Conservation (phyloP, 23 tunicate genomes). For the Botrylloides violaceus region DNA sequence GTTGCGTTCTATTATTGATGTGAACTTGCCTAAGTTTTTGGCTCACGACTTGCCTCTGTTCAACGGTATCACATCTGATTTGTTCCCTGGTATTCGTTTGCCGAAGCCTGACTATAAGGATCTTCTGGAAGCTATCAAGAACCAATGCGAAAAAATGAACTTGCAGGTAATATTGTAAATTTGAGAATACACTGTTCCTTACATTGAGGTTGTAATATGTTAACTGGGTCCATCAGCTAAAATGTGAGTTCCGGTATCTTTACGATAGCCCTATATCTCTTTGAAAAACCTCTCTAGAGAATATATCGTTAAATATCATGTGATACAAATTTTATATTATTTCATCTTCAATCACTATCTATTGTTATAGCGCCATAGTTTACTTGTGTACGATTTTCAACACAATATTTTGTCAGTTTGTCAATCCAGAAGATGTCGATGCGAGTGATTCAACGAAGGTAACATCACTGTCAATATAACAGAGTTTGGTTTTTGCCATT, state of each 20-base stretch:
- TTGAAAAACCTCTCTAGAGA: no score
- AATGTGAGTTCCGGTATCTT: no score
- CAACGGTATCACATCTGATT: conserved; percentile 96
- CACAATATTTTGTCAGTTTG: conserved; percentile 2
- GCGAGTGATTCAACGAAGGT: neutral
- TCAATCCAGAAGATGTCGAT: conserved; percentile 17
- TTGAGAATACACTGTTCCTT: no score
- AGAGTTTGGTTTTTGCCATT: neutral
- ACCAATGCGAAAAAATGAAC: conserved; percentile 88
- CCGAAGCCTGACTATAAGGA: conserved; percentile 90
- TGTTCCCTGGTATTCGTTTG: conserved; percentile 88
- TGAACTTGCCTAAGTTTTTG: conserved; percentile 92
- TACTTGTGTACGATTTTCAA: neutral
- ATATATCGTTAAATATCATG: no score
- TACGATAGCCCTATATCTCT: no score
- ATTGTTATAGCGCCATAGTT: neutral
- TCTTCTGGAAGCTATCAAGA: conserved; percentile 79
- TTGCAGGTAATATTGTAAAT: conserved; percentile 55
- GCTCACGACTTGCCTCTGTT: conserved; percentile 98
- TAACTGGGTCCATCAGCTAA: no score
- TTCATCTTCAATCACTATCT: neutral
- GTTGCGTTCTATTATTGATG: conserved; percentile 97
- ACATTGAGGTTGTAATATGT: no score
- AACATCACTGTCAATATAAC: neutral
- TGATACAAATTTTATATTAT: neutral